Percentiles rank a stretch among this genome's conserved stretches.
phyloP scores from a whole-genome alignment of 2,797 vertebrate species.

The Oryzias sinensis region DNA sequence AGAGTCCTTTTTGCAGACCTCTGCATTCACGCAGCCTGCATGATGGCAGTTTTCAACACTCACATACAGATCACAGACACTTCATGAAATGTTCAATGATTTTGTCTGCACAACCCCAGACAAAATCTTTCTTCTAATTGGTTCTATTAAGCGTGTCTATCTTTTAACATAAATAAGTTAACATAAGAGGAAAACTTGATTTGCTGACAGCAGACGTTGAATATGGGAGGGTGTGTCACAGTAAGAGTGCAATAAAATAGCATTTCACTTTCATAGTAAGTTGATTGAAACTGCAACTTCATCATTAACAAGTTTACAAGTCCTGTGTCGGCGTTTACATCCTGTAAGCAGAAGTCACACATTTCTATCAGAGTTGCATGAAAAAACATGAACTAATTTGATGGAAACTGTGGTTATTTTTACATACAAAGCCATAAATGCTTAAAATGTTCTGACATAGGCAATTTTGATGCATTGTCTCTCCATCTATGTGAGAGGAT shows the following conservation, averaged over 20 bases:
- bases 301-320: constrained; percentile 7
- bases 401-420: too few species aligned
- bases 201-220: constrained; percentile 7
- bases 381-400: too few species aligned
- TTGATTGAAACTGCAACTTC: constrained; percentile 17
- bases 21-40: neutral
- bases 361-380: neutral
- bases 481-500: too few species aligned
- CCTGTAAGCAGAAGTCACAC: neutral
- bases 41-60: neutral
- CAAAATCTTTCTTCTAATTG: neutral
- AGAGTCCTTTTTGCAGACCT: constrained; percentile 26
- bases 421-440: too few species aligned
- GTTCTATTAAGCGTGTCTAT: neutral
- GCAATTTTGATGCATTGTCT: too few species aligned
- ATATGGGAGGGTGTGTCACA: neutral
- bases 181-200: neutral
- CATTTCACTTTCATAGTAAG: neutral
- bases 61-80: neutral
- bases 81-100: constrained; percentile 7
- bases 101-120: constrained; percentile 2
- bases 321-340: neutral
- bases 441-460: too few species aligned
- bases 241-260: constrained; percentile 9
- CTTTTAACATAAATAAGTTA: neutral